Evolutionary conservation across 2,888 invertebrate genomes (phyloP).

Genomic region (Hirtodrosophila alboralis): DNA sequence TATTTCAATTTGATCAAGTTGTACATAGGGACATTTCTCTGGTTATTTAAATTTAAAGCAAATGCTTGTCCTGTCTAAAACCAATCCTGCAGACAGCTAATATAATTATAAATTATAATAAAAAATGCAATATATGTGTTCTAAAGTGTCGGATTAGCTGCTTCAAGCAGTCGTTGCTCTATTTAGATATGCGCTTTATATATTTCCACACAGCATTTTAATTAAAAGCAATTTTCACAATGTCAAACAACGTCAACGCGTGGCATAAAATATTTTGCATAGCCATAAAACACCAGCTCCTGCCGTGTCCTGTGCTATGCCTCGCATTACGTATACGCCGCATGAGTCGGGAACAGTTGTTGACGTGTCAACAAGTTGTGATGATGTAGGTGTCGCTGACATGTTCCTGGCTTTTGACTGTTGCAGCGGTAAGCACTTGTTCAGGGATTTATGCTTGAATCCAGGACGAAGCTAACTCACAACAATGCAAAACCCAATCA

Average conservation of each 20-base stretch:
- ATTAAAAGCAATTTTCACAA: slow-evolving; percentile 70
- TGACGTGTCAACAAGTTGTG: slow-evolving; percentile 76
- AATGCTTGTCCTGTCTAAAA: too few relatives aligned
- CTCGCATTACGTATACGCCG: slow-evolving; percentile 16
- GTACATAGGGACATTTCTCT: too few relatives aligned
- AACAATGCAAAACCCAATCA: slow-evolving; percentile 61
- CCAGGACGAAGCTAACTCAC: slow-evolving; percentile 4
- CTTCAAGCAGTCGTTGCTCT: background rate
- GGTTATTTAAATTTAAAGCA: too few relatives aligned
- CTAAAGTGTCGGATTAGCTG: background rate
- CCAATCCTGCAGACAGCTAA: too few relatives aligned
- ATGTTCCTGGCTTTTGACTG: slow-evolving; percentile 26
- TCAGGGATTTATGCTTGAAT: slow-evolving; percentile 23
- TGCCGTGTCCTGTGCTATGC: too few relatives aligned
- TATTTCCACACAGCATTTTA: slow-evolving; percentile 51
- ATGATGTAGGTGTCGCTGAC: slow-evolving; percentile 63
- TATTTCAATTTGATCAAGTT: too few relatives aligned
- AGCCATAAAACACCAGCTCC: slow-evolving; percentile 39
- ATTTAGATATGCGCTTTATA: slow-evolving; percentile 14
- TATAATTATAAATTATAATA: too few relatives aligned
- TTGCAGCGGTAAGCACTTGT: slow-evolving; percentile 3
- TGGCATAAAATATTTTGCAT: slow-evolving; percentile 57
- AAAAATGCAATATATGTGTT: background rate
- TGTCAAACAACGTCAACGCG: slow-evolving; percentile 64
- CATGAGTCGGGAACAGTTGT: slow-evolving; percentile 28